phyloP scores from a whole-genome alignment of 53 echinoderm and acorn worm genomes.

The Apostichopus leukothele region DNA sequence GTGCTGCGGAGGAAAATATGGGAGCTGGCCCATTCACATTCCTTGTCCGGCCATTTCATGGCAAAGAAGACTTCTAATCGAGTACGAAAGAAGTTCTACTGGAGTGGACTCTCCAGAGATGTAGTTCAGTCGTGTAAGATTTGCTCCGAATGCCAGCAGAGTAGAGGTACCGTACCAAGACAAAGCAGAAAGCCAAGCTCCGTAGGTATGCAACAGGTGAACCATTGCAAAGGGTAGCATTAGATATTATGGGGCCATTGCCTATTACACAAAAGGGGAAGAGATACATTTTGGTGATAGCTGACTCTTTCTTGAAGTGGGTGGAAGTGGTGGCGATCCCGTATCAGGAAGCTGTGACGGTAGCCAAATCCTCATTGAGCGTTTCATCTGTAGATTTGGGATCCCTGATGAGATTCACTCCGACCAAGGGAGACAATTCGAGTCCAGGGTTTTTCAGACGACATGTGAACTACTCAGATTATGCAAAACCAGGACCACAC shows the following conservation, averaged over 20 bases:
- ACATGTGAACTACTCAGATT: too few species aligned
- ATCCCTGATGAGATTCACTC: neutral
- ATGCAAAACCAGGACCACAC: neutral
- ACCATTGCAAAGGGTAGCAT: too few species aligned
- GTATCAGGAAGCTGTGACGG: neutral
- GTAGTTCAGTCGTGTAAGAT: neutral
- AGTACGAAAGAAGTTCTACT: neutral
- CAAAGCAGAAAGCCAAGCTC: too few species aligned
- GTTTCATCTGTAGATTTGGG: neutral
- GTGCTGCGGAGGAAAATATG: neutral
- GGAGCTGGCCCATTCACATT: slow-evolving; percentile 11
- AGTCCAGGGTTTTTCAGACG: slow-evolving; percentile 9
- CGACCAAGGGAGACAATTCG: neutral
- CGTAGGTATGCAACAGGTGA: too few species aligned
- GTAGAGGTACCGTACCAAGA: neutral
- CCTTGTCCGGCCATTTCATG: neutral
- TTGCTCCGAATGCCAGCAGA: neutral
- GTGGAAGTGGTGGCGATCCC: too few species aligned
- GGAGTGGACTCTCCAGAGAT: neutral
- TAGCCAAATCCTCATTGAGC: neutral
- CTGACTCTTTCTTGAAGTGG: too few species aligned
- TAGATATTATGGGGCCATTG: too few species aligned
- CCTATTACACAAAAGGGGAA: neutral
- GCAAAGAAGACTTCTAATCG: neutral
- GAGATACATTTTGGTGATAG: too few species aligned